Conservation (phyloP, 2,797 vertebrate genomes). For the Sebastes aleutianus region DNA sequence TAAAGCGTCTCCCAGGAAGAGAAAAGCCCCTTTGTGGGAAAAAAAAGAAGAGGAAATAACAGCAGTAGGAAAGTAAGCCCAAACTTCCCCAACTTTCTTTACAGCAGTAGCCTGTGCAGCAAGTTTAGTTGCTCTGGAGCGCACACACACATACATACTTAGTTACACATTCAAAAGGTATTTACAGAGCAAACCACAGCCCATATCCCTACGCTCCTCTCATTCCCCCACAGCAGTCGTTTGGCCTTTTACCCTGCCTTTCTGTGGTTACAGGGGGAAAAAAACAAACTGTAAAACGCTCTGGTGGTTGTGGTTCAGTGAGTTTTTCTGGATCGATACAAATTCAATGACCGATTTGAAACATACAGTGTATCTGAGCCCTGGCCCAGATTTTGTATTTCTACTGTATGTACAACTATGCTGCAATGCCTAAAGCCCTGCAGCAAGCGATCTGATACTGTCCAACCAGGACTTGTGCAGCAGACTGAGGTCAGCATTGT, state of each 20-base stretch:
- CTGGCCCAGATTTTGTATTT: slow-evolving; percentile 43
- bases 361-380: slow-evolving; percentile 36
- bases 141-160: slow-evolving; percentile 1
- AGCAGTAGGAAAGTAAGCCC: slow-evolving; percentile 35
- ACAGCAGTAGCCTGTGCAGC: not conserved
- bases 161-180: slow-evolving; percentile 37
- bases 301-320: slow-evolving; percentile 43
- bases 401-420: not conserved
- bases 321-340: slow-evolving; percentile 64
- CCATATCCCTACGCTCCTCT: slow-evolving; percentile 15
- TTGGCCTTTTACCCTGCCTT: slow-evolving; percentile 49
- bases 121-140: not conserved
- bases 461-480: slow-evolving; percentile 20
- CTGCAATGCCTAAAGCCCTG: slow-evolving; percentile 24
- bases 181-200: slow-evolving; percentile 49
- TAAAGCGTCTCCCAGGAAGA: slow-evolving; percentile 55
- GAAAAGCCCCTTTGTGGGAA: slow-evolving; percentile 43
- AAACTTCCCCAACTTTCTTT: slow-evolving; percentile 35
- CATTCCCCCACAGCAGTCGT: slow-evolving; percentile 31
- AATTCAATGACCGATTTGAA: slow-evolving; percentile 64
- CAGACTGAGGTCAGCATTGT: slow-evolving; percentile 19
- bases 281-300: not conserved
- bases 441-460: slow-evolving; percentile 39
- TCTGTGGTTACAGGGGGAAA: slow-evolving; percentile 34
- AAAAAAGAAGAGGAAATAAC: slow-evolving; percentile 25